A percentile compares a stretch with the other conserved stretches of the same genome.
Evolutionary conservation across 2,888 invertebrate species (phyloP).

Genomic region (Sesia bembeciformis): DNA sequence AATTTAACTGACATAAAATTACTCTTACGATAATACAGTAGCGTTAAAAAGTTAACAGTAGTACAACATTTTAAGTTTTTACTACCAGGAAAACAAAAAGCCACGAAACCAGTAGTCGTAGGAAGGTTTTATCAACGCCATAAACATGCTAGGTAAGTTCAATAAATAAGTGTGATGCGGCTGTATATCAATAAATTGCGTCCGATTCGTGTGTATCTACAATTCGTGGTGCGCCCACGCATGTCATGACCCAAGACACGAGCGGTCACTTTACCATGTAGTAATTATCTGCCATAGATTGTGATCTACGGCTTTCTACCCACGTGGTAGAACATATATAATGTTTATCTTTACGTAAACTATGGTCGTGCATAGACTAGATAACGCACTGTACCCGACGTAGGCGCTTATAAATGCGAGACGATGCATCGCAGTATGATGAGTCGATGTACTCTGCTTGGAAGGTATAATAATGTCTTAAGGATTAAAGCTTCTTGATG

Average conservation of each 20-base stretch:
- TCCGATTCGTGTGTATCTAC: slow-evolving; percentile 26
- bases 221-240: slow-evolving; percentile 43
- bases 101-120: slow-evolving; percentile 22
- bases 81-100: neutral
- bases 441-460: too few species aligned
- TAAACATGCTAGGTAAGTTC: slow-evolving; percentile 34
- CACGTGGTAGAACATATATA: neutral
- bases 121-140: slow-evolving; percentile 22
- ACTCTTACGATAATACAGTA: too few species aligned
- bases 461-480: too few species aligned
- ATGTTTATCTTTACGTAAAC: neutral
- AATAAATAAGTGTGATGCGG: slow-evolving; percentile 43
- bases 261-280: slow-evolving; percentile 15
- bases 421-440: too few species aligned
- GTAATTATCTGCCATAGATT: neutral
- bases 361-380: neutral
- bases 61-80: neutral
- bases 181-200: slow-evolving; percentile 42
- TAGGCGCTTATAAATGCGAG: neutral
- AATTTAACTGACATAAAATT: too few species aligned
- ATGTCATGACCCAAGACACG: slow-evolving; percentile 32
- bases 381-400: neutral
- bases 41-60: too few species aligned
- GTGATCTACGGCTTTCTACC: neutral
- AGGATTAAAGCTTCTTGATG: too few species aligned